A percentile compares a stretch with the other conserved stretches of the same genome.
These are phyloP conservation scores for Philereme vetulata DNA, from an alignment of 2,888 invertebrate genomes.

Conservation along the genomic window DNA sequence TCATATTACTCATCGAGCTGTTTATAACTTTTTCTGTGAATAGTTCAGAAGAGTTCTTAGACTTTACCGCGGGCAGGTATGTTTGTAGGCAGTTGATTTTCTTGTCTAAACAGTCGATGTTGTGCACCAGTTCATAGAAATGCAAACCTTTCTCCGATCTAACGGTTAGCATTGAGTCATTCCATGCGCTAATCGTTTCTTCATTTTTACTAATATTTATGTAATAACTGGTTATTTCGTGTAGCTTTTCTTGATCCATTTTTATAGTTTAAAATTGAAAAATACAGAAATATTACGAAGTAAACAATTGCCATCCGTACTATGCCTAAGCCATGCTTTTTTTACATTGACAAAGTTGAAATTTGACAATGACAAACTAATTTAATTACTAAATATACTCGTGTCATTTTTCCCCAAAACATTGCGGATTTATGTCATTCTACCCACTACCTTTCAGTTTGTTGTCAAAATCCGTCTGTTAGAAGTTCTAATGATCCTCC, in stretches of 20 bases:
- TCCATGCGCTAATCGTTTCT: constrained; percentile 54
- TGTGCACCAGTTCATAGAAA: constrained; percentile 57
- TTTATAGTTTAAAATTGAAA: constrained; percentile 6
- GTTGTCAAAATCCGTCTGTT: no score
- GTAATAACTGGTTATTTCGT: constrained; percentile 57
- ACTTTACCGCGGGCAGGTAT: constrained; percentile 52
- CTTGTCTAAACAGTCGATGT: constrained; percentile 62
- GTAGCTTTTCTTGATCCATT: constrained; percentile 47
- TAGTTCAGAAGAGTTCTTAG: constrained; percentile 55
- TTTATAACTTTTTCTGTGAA: constrained; percentile 50
- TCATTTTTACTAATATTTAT: constrained; percentile 57
- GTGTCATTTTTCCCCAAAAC: no score
- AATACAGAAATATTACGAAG: background rate
- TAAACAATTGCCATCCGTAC: background rate
- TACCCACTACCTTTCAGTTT: no score
- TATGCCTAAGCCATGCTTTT: constrained; percentile 1
- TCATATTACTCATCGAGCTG: constrained; percentile 53
- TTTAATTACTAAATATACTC: no score
- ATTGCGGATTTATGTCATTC: no score
- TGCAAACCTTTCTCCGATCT: constrained; percentile 60
- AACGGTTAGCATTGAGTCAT: constrained; percentile 55
- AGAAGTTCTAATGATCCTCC: no score
- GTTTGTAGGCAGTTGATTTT: constrained; percentile 56
- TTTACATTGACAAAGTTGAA: constrained; percentile 6
- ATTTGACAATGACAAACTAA: constrained; percentile 6